A percentile compares a stretch with the other conserved stretches of the same genome.
These are phyloP conservation scores for Neosilurus hyrtlii DNA, from an alignment of 2,797 vertebrate species.

Conservation along the genomic window DNA sequence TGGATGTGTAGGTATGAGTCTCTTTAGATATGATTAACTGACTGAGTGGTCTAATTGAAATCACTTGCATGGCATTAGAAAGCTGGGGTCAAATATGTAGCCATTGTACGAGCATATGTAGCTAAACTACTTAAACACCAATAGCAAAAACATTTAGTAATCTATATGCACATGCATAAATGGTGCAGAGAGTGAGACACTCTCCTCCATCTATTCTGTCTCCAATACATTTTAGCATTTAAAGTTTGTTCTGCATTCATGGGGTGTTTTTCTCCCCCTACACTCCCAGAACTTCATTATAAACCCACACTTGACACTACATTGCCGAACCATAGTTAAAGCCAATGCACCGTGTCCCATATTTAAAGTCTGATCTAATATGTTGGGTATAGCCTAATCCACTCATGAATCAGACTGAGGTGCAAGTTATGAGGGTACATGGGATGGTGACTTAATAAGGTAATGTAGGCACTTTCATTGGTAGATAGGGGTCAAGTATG, in stretches of 20 bases:
- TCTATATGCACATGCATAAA: neutral
- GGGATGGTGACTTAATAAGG: neutral
- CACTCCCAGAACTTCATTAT: constrained; percentile 20
- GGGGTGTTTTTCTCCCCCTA: constrained; percentile 1
- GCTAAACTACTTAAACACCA: neutral
- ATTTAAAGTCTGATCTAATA: constrained; percentile 11
- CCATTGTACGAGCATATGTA: constrained; percentile 17
- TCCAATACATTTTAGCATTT: neutral
- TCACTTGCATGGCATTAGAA: neutral
- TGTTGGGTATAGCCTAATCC: constrained; percentile 21
- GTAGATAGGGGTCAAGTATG: too few relatives aligned
- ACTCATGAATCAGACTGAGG: neutral
- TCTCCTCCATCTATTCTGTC: neutral
- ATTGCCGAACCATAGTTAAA: neutral
- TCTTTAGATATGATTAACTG: constrained; percentile 25
- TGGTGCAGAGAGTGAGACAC: neutral
- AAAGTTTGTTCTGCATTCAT: constrained; percentile 5
- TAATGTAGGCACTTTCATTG: too few relatives aligned
- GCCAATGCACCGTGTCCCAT: constrained; percentile 6
- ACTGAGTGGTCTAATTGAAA: constrained; percentile 13
- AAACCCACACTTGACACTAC: constrained; percentile 18
- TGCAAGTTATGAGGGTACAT: neutral
- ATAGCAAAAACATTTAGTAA: constrained; percentile 9
- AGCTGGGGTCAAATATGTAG: constrained; percentile 2
- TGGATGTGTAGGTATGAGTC: constrained; percentile 19